Evolutionary conservation across 2,888 invertebrate species (phyloP).

Genomic region (Abrostola triplasia): DNA sequence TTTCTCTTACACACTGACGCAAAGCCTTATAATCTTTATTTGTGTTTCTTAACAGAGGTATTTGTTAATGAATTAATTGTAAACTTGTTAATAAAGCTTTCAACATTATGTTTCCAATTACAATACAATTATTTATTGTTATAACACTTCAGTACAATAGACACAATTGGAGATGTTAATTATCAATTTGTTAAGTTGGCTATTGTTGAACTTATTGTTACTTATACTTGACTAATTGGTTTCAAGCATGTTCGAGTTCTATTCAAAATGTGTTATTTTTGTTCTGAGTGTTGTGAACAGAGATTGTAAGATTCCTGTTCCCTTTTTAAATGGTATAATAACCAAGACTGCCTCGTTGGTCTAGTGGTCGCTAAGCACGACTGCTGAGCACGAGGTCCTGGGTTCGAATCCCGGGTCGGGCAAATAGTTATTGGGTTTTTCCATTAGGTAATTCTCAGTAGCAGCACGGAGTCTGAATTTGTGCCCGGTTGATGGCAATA

Average conservation of each 20-base stretch:
- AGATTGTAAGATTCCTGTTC: not conserved
- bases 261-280: constrained; percentile 1
- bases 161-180: constrained; percentile 20
- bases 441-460: too few relatives aligned
- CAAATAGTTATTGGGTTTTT: too few relatives aligned
- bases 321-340: not conserved
- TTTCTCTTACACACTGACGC: too few relatives aligned
- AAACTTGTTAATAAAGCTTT: not conserved
- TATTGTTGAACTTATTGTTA: constrained; percentile 27
- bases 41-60: not conserved
- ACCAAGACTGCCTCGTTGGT: too few relatives aligned
- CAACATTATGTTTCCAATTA: constrained; percentile 24
- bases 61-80: constrained; percentile 5
- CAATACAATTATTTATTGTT: constrained; percentile 9
- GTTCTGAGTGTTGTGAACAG: not conserved
- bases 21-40: not conserved
- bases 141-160: constrained; percentile 19
- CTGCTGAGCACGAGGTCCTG: too few relatives aligned
- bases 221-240: constrained; percentile 26
- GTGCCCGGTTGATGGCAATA: too few relatives aligned
- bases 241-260: constrained; percentile 6
- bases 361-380: too few relatives aligned
- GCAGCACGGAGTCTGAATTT: too few relatives aligned
- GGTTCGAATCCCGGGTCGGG: too few relatives aligned
- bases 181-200: constrained; percentile 12